These are phyloP conservation scores for Xylocopa sonorina DNA, from an alignment of 1,140 invertebrate species.

Conservation along the genomic window DNA sequence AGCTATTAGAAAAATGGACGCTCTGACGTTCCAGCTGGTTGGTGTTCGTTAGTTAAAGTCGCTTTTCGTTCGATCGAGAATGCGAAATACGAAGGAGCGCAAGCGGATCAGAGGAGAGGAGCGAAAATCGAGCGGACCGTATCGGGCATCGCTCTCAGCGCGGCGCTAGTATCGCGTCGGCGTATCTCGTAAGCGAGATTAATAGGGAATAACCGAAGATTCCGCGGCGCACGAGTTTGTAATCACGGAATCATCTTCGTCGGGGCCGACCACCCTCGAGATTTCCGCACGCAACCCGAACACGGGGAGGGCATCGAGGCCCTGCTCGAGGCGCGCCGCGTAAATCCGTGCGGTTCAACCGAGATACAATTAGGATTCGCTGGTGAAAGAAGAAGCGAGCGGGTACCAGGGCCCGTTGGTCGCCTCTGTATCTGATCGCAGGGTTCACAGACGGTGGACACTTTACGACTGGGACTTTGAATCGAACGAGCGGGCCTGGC, in stretches of 20 bases:
- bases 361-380: slow-evolving; percentile 58
- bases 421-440: slow-evolving; percentile 36
- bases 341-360: slow-evolving; percentile 37
- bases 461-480: slow-evolving; percentile 31
- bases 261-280: slow-evolving; percentile 60
- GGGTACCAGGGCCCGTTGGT: slow-evolving; percentile 1
- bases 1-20: no score
- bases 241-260: slow-evolving; percentile 60
- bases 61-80: no score
- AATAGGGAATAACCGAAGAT: slow-evolving; percentile 66
- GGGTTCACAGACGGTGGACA: slow-evolving; percentile 8
- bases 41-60: no score
- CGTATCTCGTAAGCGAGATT: slow-evolving; percentile 60
- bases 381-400: slow-evolving; percentile 25
- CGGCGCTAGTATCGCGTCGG: slow-evolving; percentile 39
- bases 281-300: slow-evolving; percentile 63
- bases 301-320: slow-evolving; percentile 26
- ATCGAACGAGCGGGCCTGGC: slow-evolving; percentile 2
- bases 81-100: not conserved
- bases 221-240: slow-evolving; percentile 60
- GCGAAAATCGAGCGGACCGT: slow-evolving; percentile 33
- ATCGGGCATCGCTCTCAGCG: slow-evolving; percentile 33
- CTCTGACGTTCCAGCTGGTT: no score
- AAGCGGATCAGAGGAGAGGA: slow-evolving; percentile 18
- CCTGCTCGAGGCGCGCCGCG: slow-evolving; percentile 40